Conservation (phyloP, 2,113 vertebrate genomes). For the Zingel zingel region DNA sequence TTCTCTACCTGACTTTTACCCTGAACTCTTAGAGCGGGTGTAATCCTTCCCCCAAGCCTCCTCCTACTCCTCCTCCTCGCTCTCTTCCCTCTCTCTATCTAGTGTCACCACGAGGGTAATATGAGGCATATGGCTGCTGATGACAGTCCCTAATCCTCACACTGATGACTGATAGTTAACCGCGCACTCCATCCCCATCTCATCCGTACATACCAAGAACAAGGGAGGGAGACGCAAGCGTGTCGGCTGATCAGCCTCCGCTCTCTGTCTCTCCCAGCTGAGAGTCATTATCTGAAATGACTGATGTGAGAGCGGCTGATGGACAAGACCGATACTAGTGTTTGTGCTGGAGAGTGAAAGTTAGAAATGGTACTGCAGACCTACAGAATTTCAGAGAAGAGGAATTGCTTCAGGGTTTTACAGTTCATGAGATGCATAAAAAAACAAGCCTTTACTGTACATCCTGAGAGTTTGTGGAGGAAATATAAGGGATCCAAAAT, state of each 20-base stretch:
- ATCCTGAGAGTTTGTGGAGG: constrained; percentile 5
- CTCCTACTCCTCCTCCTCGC: constrained; percentile 32
- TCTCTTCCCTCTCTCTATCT: constrained; percentile 58
- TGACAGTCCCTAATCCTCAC: constrained; percentile 79
- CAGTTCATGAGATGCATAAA: constrained; percentile 37
- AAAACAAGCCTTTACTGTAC: constrained; percentile 7
- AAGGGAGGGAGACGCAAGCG: constrained; percentile 40
- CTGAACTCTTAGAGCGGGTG: constrained; percentile 71
- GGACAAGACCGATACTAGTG: constrained; percentile 62
- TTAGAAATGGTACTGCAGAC: constrained; percentile 34
- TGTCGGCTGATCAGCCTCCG: constrained; percentile 39
- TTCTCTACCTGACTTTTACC: constrained; percentile 78
- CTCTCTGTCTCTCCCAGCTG: constrained; percentile 55
- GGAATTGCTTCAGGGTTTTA: constrained; percentile 39
- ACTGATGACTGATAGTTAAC: constrained; percentile 77
- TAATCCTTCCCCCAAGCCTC: constrained; percentile 74
- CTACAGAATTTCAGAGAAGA: constrained; percentile 38
- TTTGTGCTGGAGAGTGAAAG: constrained; percentile 56
- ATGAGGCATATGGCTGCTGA: constrained; percentile 77
- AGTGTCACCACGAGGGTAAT: constrained; percentile 79
- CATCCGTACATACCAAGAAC: constrained; percentile 55
- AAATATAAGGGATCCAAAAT: not conserved
- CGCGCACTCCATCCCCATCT: constrained; percentile 63
- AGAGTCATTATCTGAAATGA: constrained; percentile 75
- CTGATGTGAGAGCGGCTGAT: constrained; percentile 69